These are phyloP conservation scores for Mustela lutreola DNA, from an alignment of 2,113 vertebrate species.

Conservation along the genomic window DNA sequence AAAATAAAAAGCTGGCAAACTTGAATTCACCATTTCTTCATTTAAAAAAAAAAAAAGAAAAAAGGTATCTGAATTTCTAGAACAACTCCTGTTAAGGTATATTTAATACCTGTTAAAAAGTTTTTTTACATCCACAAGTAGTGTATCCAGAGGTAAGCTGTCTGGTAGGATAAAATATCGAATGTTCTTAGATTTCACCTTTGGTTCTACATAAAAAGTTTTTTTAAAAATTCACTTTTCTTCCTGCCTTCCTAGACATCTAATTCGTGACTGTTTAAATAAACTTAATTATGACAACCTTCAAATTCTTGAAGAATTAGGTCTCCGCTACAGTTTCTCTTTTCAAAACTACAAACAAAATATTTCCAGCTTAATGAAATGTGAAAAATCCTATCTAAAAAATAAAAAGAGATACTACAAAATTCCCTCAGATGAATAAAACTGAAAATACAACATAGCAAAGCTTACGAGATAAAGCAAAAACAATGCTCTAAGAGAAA, in stretches of 20 bases:
- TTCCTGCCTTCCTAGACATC: neutral
- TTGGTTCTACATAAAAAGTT: too few species aligned
- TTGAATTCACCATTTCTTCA: neutral
- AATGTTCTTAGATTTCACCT: too few species aligned
- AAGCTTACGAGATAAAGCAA: neutral
- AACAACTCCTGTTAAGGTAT: neutral
- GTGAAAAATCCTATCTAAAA: neutral
- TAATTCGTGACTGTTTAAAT: neutral
- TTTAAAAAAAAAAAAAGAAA: neutral
- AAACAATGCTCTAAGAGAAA: neutral
- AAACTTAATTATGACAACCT: neutral
- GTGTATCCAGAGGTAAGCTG: too few species aligned
- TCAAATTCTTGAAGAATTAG: neutral
- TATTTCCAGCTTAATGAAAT: conserved; percentile 6
- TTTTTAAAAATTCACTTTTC: neutral
- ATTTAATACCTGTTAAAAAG: neutral
- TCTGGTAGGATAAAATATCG: too few species aligned
- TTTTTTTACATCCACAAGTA: too few species aligned
- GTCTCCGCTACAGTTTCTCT: neutral
- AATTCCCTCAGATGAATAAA: neutral
- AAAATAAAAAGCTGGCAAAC: conserved; percentile 26
- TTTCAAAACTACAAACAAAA: neutral
- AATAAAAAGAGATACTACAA: neutral
- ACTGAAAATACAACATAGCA: neutral
- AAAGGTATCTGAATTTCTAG: neutral